A percentile compares a stretch with the other conserved stretches of the same genome.
These are phyloP conservation scores for Mesochorus sp. DNA, from an alignment of 2,888 invertebrate genomes.

Conservation along the genomic window DNA sequence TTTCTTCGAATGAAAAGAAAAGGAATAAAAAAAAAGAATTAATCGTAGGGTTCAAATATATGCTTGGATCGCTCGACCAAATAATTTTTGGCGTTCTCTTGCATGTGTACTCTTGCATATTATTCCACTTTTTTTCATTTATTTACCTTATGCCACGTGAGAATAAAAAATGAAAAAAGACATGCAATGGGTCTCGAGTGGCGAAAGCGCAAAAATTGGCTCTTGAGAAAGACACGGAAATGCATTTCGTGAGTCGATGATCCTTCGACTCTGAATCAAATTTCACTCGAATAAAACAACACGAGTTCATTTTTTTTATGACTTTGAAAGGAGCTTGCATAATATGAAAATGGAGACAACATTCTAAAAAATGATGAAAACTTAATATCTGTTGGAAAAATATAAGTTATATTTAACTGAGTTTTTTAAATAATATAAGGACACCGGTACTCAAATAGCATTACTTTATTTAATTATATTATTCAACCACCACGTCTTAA, in stretches of 20 bases:
- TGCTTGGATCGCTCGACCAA: not conserved
- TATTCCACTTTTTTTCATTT: constrained; percentile 1
- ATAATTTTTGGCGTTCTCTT: not conserved
- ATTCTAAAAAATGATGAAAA: too few relatives aligned
- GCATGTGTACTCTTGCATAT: not conserved
- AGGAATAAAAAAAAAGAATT: not conserved
- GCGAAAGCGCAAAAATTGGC: not conserved
- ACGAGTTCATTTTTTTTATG: not conserved
- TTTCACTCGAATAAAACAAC: not conserved
- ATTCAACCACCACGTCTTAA: too few relatives aligned
- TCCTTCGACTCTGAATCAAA: not conserved
- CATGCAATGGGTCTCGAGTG: constrained; percentile 2
- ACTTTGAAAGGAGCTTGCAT: not conserved
- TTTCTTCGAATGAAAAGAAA: not conserved
- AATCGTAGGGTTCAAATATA: not conserved
- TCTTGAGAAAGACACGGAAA: not conserved
- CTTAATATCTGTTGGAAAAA: too few relatives aligned
- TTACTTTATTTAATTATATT: too few relatives aligned
- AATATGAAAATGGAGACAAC: not conserved
- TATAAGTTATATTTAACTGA: too few relatives aligned
- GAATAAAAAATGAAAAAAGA: not conserved
- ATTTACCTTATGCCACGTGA: not conserved
- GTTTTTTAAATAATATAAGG: too few relatives aligned
- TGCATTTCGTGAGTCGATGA: constrained; percentile 9
- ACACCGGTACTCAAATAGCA: too few relatives aligned